These are phyloP conservation scores for Porites lobata DNA, from an alignment of 92 coral and sea anemone genomes.

Conservation along the genomic window DNA sequence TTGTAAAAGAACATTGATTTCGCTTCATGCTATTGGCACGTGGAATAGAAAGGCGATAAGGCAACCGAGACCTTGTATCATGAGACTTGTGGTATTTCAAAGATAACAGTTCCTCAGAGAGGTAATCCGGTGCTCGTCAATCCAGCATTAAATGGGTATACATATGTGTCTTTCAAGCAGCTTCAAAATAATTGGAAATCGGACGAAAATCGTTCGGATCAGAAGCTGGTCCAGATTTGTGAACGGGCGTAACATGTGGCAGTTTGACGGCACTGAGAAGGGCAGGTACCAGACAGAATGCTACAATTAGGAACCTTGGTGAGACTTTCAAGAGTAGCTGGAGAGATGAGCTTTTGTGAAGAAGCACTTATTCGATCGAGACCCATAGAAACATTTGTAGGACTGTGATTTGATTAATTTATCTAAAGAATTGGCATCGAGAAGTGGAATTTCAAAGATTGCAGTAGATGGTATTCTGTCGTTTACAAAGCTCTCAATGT, in stretches of 20 bases:
- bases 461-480: too few relatives aligned
- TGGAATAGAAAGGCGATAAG: too few relatives aligned
- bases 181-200: conserved; percentile 51
- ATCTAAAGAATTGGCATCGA: neutral
- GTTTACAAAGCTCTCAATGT: too few relatives aligned
- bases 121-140: too few relatives aligned
- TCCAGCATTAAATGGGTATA: conserved; percentile 1
- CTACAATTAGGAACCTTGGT: conserved; percentile 42
- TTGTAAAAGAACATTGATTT: too few relatives aligned
- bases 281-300: conserved; percentile 50
- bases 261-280: conserved; percentile 25
- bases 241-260: conserved; percentile 53
- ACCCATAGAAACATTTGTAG: conserved; percentile 25
- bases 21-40: too few relatives aligned
- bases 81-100: too few relatives aligned
- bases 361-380: conserved; percentile 45
- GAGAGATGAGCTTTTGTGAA: conserved; percentile 50
- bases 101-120: too few relatives aligned
- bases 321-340: conserved; percentile 8
- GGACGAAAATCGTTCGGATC: conserved; percentile 59
- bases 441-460: neutral
- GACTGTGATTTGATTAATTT: neutral
- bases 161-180: conserved; percentile 48
- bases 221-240: conserved; percentile 41
- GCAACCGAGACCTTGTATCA: too few relatives aligned